phyloP scores from a whole-genome alignment of 1,140 invertebrate genomes.

The Drosophila pallidifrons region DNA sequence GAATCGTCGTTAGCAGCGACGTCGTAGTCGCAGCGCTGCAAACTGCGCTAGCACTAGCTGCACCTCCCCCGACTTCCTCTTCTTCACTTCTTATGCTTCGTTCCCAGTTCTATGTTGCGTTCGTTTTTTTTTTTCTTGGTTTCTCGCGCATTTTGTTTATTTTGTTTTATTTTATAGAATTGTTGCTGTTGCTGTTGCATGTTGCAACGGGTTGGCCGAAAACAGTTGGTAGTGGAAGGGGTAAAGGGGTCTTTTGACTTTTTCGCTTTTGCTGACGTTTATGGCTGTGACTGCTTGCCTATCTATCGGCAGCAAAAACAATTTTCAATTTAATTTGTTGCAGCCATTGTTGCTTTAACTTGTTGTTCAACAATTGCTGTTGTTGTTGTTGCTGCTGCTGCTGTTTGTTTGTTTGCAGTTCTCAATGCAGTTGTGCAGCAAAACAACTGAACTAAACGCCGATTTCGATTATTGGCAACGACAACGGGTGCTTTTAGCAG shows the following conservation, averaged over 20 bases:
- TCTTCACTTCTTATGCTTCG: too few species aligned
- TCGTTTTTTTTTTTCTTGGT: conserved; percentile 22
- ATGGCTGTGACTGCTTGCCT: conserved; percentile 54
- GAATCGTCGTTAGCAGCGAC: conserved; percentile 69
- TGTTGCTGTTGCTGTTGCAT: conserved; percentile 31
- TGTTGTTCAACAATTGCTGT: conserved; percentile 39
- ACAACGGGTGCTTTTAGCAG: conserved; percentile 8
- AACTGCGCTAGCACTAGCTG: background rate
- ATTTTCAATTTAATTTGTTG: conserved; percentile 75
- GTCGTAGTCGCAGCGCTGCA: conserved; percentile 9
- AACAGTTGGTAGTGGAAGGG: background rate
- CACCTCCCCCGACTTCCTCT: conserved; percentile 1
- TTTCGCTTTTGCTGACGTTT: conserved; percentile 43
- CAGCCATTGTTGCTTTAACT: conserved; percentile 8
- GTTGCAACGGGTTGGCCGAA: conserved; percentile 57
- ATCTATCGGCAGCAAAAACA: conserved; percentile 52
- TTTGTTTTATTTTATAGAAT: conserved; percentile 68
- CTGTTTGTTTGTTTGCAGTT: conserved; percentile 54
- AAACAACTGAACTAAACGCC: conserved; percentile 9
- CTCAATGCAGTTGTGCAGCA: conserved; percentile 42
- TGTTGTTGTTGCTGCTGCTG: conserved; percentile 20
- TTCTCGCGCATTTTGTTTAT: conserved; percentile 5
- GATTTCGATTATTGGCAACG: conserved; percentile 32
- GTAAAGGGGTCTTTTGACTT: background rate
- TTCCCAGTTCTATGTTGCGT: conserved; percentile 39